Base-by-base conservation (phyloP, 2,888 invertebrate species). In the Caenorhabditis virilis region DNA sequence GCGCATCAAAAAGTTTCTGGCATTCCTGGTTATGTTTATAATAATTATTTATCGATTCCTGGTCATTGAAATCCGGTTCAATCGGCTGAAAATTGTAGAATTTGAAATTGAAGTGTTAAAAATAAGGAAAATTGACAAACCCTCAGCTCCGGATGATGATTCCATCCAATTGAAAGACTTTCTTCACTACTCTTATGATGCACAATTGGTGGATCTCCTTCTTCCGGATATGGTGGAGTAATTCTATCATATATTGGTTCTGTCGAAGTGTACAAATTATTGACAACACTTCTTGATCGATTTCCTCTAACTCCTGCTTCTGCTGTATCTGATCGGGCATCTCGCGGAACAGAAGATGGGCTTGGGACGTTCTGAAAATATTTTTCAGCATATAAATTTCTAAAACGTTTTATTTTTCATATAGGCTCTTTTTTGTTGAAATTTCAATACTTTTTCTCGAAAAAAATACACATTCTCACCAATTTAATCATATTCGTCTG, bases 1-100 rank as follows among this genome's bases (percentile, higher is more conserved):
- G 13, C 6, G 13, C 13, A 30, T 30, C 13, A 9, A 30, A 6
- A 30, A 30, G 6, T 30, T 30, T 13, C 6, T 6, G 7, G 30
- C 30, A 30, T 9, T 25, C 38, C n/a, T 27, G 7, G 16, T 41
- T 39, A 30, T 64, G 64, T n/a, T 64, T 42, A 23, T 58, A n/a
- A 38, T 26, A 64, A 9, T 54, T 58, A 18, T 30, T 9, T 20
- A 58, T 13, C 15, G 64, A 64, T 15, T 18, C 25, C 2, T 36
- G 38, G 16, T 58, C 55, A 15, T 49, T 43, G 1, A 36, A 27
- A 36, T 64, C 54, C 15, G 64, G 58, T 6, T 64, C 64, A 11
- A 51, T 39, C 4, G 63, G 58, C 58, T 62, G 49, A 9, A 61
- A 61, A 39, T 23, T 2, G 23, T 6, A 25, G 11, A 13, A 15